phyloP scores from a whole-genome alignment of 2,113 vertebrate species.

The Lepisosteus oculatus region DNA sequence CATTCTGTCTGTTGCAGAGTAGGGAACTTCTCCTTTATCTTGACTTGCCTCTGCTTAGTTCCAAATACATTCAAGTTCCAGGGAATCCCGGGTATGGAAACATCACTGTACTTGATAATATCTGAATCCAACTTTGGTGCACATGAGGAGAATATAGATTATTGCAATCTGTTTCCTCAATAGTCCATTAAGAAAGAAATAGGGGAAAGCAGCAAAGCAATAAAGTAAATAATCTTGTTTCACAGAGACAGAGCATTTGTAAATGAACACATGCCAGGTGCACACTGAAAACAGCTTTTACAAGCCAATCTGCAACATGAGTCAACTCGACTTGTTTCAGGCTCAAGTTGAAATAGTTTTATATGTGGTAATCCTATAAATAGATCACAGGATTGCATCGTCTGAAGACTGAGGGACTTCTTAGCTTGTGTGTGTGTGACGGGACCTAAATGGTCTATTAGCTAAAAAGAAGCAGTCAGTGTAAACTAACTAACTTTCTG shows the following conservation, averaged over 20 bases:
- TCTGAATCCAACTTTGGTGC: background rate
- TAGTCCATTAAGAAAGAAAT: constrained; percentile 7
- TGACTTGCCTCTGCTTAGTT: constrained; percentile 5
- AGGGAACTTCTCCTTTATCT: too few species aligned
- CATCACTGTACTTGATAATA: background rate
- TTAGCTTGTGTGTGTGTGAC: background rate
- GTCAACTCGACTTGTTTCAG: background rate
- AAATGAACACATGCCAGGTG: constrained; percentile 1
- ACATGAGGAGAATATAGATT: background rate
- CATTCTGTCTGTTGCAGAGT: too few species aligned
- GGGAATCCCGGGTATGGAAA: background rate
- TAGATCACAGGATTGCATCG: too few species aligned
- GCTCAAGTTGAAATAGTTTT: background rate
- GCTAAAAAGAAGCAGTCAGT: too few species aligned
- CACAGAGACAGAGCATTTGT: background rate
- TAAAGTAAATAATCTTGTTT: constrained; percentile 5
- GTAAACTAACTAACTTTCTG: too few species aligned
- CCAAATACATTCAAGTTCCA: constrained; percentile 8
- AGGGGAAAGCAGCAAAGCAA: background rate
- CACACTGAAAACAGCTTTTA: background rate
- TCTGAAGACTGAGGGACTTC: too few species aligned
- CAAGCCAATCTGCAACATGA: background rate
- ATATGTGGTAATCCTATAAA: background rate
- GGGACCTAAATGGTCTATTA: background rate
- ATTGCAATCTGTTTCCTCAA: background rate